Base-by-base conservation (phyloP, 64 coral and sea anemone species). In the Stichodactyla helianthus region DNA sequence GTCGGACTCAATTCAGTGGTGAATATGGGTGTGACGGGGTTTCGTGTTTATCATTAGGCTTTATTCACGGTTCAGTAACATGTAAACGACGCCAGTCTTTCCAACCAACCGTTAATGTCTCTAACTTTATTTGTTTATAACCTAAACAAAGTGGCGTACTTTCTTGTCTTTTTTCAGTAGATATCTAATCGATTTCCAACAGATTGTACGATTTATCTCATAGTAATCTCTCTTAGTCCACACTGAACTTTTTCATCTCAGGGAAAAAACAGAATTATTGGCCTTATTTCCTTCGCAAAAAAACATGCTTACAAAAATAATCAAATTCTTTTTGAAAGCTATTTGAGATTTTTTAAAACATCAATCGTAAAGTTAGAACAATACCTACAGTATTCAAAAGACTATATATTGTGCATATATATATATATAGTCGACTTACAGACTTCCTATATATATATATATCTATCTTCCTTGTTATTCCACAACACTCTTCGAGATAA, bases 41-140 rank as follows among this genome's bases (percentile, higher is more conserved):
- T 70, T 26, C 68, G 68, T 74, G 68, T 74, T 74, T 74, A 31
- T 74, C 7, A 74, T 31, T 27, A 27, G 25, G 0, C 7, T 7
- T 31, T 1, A 10, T 74, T 35, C 68, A 74, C 27, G 68, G 25
- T 74, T 74, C 25, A 74, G 8, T 74, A 2, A 23, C n/a, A 11
- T 11, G 10, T 23, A 74, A 74, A 74, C 68, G 68, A 74, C 68
- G 68, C 68, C 26, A 74, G 68, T 26, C 25, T 74, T 31, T n/a
- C 25, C 68, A 74, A 11, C 68, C 68, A 74, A 74, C 68, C 68
- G 68, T 74, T 74, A 74, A 74, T 31, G 6, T 31, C 68, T 74
- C 68, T 27, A 74, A 74, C 68, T 74, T 74, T 65, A 65, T 65
- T 65, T 74, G 68, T 74, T 74, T 74, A 74, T 74, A 31, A 74